Evolutionary conservation across 2,797 vertebrate species (phyloP), one percentile per base, ranked within the genome.

Genomic region (Ibycter americanus): DNA sequence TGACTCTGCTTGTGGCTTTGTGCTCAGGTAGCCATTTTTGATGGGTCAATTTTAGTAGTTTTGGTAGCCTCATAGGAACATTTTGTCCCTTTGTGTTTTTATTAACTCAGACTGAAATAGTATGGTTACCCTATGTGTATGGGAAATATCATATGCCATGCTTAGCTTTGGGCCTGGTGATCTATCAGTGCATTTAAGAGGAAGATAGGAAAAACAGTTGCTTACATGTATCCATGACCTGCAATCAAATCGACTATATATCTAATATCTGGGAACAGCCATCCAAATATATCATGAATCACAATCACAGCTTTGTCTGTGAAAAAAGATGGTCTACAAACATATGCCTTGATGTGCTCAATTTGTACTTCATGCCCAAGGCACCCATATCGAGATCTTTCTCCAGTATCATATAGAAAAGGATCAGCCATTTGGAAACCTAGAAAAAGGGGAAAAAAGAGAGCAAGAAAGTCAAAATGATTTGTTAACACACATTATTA

Each of bases 221-320:
- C 98, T 68, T 97, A 99, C 99, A 97, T 98, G 95, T 99, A 99
- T 98, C 99, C 99, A n/a, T 99, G 98, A 44, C 98, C 88, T 26
- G 99, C 98, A 58, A 99, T 96, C 98, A 99, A 98, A 92, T 99
- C 99, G 0, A 98, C 98, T 91, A 99, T 99, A 67, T 99, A 99
- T 99, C 99, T 98, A 11, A 98, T 99, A 83, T 99, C 99, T 88
- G 99, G 98, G 58, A 99, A 98, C 47, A 96, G 94, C 99, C 99
- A 99, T 66, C 99, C 99, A 61, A 94, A 99, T 77, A 99, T 98
- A 63, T 99, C 99, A 42, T 99, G 99, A 89, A 98, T 97, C 71
- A 99, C 98, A 78, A 99, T 98, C 81, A 99, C 87, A 9, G 99
- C 99, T 95, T 98, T 99, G 91, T 99, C 98, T 5, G 98, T 98